Evolutionary conservation across 2,888 invertebrate genomes (phyloP).

Genomic region (Palloptera scutellata): DNA sequence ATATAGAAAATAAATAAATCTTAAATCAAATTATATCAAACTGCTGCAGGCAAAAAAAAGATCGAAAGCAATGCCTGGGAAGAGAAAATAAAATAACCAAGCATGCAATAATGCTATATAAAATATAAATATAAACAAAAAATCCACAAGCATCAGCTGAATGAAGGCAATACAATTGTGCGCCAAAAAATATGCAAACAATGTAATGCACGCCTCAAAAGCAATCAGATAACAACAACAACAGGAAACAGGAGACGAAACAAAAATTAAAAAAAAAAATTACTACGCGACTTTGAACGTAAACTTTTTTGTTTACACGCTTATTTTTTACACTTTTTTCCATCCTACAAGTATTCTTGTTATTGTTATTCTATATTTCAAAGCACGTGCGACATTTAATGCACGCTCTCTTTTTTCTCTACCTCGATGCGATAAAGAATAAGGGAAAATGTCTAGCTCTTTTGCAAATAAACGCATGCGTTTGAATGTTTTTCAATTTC

Average conservation of each 20-base stretch:
- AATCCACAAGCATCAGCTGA: too few species aligned
- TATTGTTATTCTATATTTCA: conserved; percentile 9
- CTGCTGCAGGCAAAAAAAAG: too few species aligned
- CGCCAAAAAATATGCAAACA: conserved; percentile 43
- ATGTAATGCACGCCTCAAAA: conserved; percentile 36
- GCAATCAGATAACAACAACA: conserved; percentile 32
- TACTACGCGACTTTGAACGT: conserved; percentile 41
- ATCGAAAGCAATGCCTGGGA: too few species aligned
- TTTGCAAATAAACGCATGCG: conserved; percentile 14
- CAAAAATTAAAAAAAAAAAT: not conserved
- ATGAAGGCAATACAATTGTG: conserved; percentile 11
- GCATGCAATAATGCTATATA: too few species aligned
- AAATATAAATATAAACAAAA: too few species aligned
- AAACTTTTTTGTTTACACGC: conserved; percentile 30
- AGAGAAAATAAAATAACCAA: too few species aligned
- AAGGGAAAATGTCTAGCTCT: not conserved
- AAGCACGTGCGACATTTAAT: too few species aligned
- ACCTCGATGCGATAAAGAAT: too few species aligned
- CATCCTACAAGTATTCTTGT: conserved; percentile 5
- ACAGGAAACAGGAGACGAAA: conserved; percentile 2
- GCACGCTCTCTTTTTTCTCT: too few species aligned
- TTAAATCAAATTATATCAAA: too few species aligned
- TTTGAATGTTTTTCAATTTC: not conserved
- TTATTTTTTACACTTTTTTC: conserved; percentile 1
- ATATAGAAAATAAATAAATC: too few species aligned